A percentile compares a stretch with the other conserved stretches of the same genome.
These are phyloP conservation scores for Ridgeia piscesae DNA, from an alignment of 1,140 invertebrate species.

Conservation along the genomic window DNA sequence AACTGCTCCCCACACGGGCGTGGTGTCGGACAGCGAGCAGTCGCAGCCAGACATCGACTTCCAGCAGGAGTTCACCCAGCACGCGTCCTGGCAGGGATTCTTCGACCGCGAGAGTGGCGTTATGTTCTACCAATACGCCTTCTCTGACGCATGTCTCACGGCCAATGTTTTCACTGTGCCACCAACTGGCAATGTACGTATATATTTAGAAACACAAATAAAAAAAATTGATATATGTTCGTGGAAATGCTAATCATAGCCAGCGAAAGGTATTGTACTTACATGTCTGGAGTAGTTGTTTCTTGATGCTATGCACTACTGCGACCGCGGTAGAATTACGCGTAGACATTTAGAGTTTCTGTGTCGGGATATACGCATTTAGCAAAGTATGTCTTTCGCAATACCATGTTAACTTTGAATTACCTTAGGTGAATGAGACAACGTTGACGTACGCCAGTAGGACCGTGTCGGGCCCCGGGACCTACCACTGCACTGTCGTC, in stretches of 20 bases:
- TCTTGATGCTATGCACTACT: neutral
- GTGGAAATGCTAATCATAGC: too few species aligned
- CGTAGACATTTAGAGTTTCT: too few species aligned
- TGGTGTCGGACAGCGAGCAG: neutral
- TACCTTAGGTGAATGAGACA: neutral
- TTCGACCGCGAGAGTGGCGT: constrained; percentile 14
- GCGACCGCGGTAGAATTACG: too few species aligned
- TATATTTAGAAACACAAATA: neutral
- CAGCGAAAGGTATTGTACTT: neutral
- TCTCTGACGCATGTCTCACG: neutral
- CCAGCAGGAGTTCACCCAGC: neutral
- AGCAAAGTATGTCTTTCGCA: neutral
- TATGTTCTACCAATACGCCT: neutral
- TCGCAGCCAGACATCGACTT: neutral
- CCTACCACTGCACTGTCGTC: neutral
- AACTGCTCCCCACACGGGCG: neutral
- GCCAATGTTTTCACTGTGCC: neutral
- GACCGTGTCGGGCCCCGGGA: neutral
- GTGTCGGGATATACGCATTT: neutral
- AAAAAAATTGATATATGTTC: too few species aligned
- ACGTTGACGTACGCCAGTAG: neutral
- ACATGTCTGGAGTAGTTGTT: neutral
- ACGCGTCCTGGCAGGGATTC: constrained; percentile 12
- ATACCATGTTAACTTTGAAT: neutral
- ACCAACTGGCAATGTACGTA: neutral